A percentile compares a stretch with the other conserved stretches of the same genome.
phyloP scores from a whole-genome alignment of 1,140 invertebrate genomes.

The Dinothrombium tinctorium region DNA sequence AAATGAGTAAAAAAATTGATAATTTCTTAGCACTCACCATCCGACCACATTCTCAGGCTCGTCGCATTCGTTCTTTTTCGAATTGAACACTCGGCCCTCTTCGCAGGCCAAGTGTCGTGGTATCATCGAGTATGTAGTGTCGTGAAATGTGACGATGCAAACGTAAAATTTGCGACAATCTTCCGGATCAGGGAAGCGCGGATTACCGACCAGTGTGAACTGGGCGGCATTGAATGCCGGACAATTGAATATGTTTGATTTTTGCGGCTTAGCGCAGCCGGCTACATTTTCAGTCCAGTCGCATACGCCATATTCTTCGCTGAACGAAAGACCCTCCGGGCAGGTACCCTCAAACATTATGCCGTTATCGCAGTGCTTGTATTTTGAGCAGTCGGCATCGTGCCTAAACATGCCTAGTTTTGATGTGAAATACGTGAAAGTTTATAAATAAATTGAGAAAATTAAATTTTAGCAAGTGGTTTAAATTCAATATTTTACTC shows the following conservation, averaged over 20 bases:
- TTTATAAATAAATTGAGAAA: no score
- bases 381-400: slow-evolving; percentile 52
- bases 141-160: slow-evolving; percentile 27
- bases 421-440: no score
- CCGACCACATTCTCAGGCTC: slow-evolving; percentile 47
- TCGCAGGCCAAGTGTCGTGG: slow-evolving; percentile 62
- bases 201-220: slow-evolving; percentile 26
- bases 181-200: slow-evolving; percentile 50
- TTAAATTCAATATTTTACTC: no score
- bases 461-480: no score
- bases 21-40: slow-evolving; percentile 25
- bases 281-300: slow-evolving; percentile 76
- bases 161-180: slow-evolving; percentile 68
- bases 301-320: slow-evolving; percentile 63
- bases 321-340: slow-evolving; percentile 55
- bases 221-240: slow-evolving; percentile 36
- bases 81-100: slow-evolving; percentile 59
- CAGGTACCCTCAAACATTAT: slow-evolving; percentile 51
- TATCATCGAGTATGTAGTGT: slow-evolving; percentile 17
- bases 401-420: slow-evolving; percentile 52
- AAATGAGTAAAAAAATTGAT: no score
- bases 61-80: slow-evolving; percentile 51
- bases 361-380: slow-evolving; percentile 69
- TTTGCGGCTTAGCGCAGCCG: slow-evolving; percentile 60
- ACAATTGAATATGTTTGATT: slow-evolving; percentile 44